These are phyloP conservation scores for Choloepus didactylus DNA, from an alignment of 2,797 vertebrate species.

Conservation along the genomic window DNA sequence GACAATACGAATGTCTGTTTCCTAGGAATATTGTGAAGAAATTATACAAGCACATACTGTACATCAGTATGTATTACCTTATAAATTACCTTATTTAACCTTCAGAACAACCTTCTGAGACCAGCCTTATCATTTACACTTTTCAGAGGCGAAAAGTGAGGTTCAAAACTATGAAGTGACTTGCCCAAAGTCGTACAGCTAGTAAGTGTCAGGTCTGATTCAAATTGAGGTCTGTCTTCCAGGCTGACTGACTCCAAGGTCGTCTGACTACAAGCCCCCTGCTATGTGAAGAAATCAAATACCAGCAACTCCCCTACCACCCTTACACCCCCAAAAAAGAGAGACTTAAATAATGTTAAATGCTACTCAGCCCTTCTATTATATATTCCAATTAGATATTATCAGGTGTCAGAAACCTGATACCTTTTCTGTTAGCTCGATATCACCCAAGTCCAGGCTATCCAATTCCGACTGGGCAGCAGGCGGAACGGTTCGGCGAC, in stretches of 20 bases:
- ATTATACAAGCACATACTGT: not conserved
- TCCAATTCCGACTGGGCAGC: conserved; percentile 85
- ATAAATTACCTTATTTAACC: not conserved
- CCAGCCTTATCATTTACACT: not conserved
- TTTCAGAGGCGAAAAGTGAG: conserved; percentile 21
- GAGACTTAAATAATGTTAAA: not conserved
- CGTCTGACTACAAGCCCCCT: not conserved
- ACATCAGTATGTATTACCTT: not conserved
- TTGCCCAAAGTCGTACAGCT: not conserved
- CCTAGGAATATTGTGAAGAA: not conserved
- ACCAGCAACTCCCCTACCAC: not conserved
- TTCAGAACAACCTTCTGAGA: not conserved
- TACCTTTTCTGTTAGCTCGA: conserved; percentile 91
- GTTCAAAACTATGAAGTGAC: not conserved
- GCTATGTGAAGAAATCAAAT: not conserved
- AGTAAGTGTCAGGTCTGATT: not conserved
- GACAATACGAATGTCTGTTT: not conserved
- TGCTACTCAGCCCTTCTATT: not conserved
- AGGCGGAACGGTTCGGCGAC: conserved; percentile 90
- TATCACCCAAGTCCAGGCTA: conserved; percentile 83
- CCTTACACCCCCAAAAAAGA: not conserved
- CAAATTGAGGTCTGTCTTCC: not conserved
- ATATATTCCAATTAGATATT: not conserved
- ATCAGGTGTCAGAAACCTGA: not conserved
- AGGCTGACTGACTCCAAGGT: not conserved